Evolutionary conservation across 2,888 invertebrate genomes (phyloP).

Genomic region (Eristalinus aeneus): DNA sequence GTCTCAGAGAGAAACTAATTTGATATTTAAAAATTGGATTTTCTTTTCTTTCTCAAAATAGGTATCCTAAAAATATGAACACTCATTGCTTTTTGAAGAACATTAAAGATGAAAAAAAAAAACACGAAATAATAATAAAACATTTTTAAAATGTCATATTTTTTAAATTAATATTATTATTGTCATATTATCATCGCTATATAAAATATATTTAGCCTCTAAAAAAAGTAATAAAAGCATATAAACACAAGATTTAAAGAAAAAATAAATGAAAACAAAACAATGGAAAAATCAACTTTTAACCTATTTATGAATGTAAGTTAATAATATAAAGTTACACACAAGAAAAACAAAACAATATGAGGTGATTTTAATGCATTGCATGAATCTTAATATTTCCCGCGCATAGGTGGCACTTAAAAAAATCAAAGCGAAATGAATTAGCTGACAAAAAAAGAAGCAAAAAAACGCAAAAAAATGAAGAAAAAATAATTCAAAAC

Average conservation of each 20-base stretch:
- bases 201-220: constrained; percentile 55
- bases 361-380: constrained; percentile 64
- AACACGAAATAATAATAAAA: constrained; percentile 63
- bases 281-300: constrained; percentile 58
- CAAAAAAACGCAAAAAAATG: constrained; percentile 49
- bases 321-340: constrained; percentile 39
- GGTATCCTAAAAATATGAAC: constrained; percentile 37
- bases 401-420: constrained; percentile 63
- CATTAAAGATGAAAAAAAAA: constrained; percentile 29
- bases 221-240: constrained; percentile 36
- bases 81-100: constrained; percentile 48
- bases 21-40: constrained; percentile 17
- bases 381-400: constrained; percentile 61
- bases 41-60: constrained; percentile 33
- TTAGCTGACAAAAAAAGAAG: constrained; percentile 52
- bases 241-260: constrained; percentile 36
- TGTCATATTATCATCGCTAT: constrained; percentile 66
- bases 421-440: constrained; percentile 45
- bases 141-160: constrained; percentile 63
- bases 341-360: constrained; percentile 38
- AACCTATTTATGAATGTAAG: constrained; percentile 68
- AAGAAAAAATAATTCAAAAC: constrained; percentile 24
- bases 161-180: constrained; percentile 59
- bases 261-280: constrained; percentile 35
- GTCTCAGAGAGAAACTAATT: constrained; percentile 1